Conservation (phyloP, 2,797 vertebrate species). For the Pangasius sanitwongsei region DNA sequence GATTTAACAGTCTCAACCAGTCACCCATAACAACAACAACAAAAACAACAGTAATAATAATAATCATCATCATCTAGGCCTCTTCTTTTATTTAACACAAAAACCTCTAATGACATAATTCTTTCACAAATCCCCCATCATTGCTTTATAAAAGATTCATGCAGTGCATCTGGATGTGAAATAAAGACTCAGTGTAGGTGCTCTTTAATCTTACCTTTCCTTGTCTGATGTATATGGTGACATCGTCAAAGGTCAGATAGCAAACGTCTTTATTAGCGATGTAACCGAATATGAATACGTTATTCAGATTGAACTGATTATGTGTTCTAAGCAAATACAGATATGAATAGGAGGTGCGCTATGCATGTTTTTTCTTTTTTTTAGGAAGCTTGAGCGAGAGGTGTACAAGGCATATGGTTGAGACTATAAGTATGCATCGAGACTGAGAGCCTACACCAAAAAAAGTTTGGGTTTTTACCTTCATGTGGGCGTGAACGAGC, state of each 20-base stretch:
- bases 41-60: too few species aligned
- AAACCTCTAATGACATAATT: background rate
- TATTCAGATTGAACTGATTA: background rate
- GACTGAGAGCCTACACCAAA: background rate
- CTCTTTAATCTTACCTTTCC: background rate
- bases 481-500: background rate
- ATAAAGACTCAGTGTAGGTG: background rate
- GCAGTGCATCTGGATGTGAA: background rate
- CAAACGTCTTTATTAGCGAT: background rate
- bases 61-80: background rate
- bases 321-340: background rate
- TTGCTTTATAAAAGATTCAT: background rate
- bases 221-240: background rate
- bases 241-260: background rate
- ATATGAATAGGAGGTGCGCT: too few species aligned
- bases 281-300: background rate
- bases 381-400: background rate
- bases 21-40: background rate
- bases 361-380: background rate
- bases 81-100: background rate
- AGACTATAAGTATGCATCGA: background rate
- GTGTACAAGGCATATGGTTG: background rate
- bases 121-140: background rate
- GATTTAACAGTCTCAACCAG: too few species aligned
- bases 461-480: background rate